Base-by-base conservation (phyloP, 2,113 vertebrate species). In the Trogon melanurus region DNA sequence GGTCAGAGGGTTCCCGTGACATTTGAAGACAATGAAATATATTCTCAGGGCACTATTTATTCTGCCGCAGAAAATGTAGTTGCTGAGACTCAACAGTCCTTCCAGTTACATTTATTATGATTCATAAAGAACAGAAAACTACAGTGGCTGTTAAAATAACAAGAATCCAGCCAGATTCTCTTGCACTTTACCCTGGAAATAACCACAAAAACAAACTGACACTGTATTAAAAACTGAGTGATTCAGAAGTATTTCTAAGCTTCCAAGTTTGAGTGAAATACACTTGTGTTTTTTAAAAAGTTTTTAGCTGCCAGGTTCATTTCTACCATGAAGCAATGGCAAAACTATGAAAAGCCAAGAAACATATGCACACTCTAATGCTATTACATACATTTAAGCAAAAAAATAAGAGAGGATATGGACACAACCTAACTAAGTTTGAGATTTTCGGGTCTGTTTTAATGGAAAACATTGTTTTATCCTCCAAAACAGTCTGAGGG, bases 11-110 rank as follows among this genome's bases (percentile, higher is more conserved):
- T 75, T 79, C 58, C 41, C 16, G 4, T 48, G 75, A 50, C 85
- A 79, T 94, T 95, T 96, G 75, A 83, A 94, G 87, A 61, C 11
- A 60, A 80, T 62, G 64, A 88, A 94, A 65, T 27, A 64, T 69
- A 88, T 85, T 88, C 88, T 93, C 45, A 66, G 38, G 51, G 47
- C 26, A 56, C n/a, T 92, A 36, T 62, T 93, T 56, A 71, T 48
- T 95, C 87, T 86, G 47, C 50, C 83, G 58, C 20, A 58, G 50
- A 79, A 92, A 79, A 80, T 56, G 36, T 25, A 45, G 70, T 29
- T 83, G 38, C 32, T 61, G 74, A 80, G 48, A 58, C 23, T 44
- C 53, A 85, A 79, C 82, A 92, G 93, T 91, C 69, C 86, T 54
- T 36, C 38, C 47, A 91, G 12, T 41, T 66, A 53, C 23, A 38